Base-by-base conservation (phyloP, 2,113 vertebrate genomes). In the Triplophysa rosa region DNA sequence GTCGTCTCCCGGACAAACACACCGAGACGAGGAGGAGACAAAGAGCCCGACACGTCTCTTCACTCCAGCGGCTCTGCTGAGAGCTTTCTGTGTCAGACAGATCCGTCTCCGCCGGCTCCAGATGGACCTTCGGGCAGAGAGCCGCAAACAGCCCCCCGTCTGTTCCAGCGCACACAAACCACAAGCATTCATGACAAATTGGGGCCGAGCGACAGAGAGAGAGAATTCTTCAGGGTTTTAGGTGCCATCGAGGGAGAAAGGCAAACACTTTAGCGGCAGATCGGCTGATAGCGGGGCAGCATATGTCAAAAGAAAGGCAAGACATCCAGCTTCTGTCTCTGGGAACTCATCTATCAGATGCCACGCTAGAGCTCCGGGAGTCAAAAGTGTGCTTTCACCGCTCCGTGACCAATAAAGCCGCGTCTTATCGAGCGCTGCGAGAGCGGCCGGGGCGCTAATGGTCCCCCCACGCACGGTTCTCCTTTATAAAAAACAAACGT, bases 41-140 rank as follows among this genome's bases (percentile, higher is more conserved):
- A 37, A 26, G 24, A 23, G 23, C 33, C 21, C 24, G 49, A 19
- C 54, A n/a, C 47, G 17, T 9, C 64, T 66, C 64, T 65, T 65
- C 64, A 66, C 37, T 13, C 6, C 10, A n/a, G 17, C 0, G 17
- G 8, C 29, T 66, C 64, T 37, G 19, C 16, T 42, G 33, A 45
- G 24, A 47, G 52, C n/a, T 10, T 26, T 77, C 76, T 5, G 54
- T 83, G 82, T 84, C 83, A 90, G 89, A 89, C 82, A 37, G 84
- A 89, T 89, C 86, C 72, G 87, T 87, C 89, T 90, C 87, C 72
- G 78, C 78, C 82, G 90, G 89, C 90, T 91, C 88, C 82, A 80
- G 69, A 45, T 68, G 45, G 79, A 80, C 80, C 85, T 82, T 68
- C 83, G 6, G 52, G 19, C 13, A 75, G 80, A 83, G 12, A n/a